Evolutionary conservation across 2,113 vertebrate genomes (phyloP), one percentile per base, ranked within the genome.

Genomic region (Brachypodius melanocephalos): DNA sequence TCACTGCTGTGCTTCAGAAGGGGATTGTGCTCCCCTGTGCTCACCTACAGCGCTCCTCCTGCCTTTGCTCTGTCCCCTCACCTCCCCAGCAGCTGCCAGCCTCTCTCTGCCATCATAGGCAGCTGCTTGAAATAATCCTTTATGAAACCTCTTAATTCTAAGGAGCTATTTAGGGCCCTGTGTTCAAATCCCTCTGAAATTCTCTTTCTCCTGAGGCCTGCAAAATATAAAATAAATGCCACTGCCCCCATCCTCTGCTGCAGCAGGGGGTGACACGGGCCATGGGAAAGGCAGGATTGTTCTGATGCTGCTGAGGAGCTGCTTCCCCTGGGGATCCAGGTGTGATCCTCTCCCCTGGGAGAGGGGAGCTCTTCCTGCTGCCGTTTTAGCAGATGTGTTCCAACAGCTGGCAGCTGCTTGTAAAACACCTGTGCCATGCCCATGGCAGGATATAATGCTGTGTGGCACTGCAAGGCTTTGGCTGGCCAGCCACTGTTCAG

Each of bases 81-180:
- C 34, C 14, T 24, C 18, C 43, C 26, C 61, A 72, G 66, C 76
- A 81, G 52, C 79, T 43, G 32, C 22, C 13, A 14, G 62, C 12
- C 20, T 68, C 62, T 85, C 55, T 58, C 58, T 82, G 24, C 21
- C 4, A 0, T 32, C 22, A 12, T 0, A 9, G 46, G 59, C 72
- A 67, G 55, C 59, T 0, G 3, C 57, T 86, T 8, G 9, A 88
- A 91, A 66, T 95, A 97, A 97, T 90, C 89, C 75, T 36, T 59
- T 14, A 0, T 52, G 63, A 94, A 91, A 91, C 48, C 75, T 88
- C 82, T 95, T 91, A 85, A 83, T 96, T 97, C 75, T 93, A 93
- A 96, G 85, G 85, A 90, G 93, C 91, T 95, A 91, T 97, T 96
- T 94, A 97, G 79, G 79, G 85, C 94, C 40, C 90, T 77, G 46